These are phyloP conservation scores for Aurelia sp. DNA, from an alignment of 30 jellyfish, hydroid and myxozoan genomes.

Conservation along the genomic window DNA sequence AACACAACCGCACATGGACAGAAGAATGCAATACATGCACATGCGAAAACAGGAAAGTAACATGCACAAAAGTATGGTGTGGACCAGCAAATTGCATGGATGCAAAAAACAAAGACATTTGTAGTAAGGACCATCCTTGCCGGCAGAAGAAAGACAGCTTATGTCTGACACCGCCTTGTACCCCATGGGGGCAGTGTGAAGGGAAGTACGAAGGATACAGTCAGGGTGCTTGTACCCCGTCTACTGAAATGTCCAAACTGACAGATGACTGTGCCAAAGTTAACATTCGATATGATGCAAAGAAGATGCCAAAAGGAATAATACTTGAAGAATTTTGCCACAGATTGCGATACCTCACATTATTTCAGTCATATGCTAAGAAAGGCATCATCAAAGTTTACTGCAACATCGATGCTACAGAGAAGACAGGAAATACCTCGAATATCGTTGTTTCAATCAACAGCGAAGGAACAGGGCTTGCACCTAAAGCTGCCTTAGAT, in stretches of 20 bases:
- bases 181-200: slow-evolving; percentile 84
- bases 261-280: slow-evolving; percentile 86
- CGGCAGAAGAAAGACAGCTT: slow-evolving; percentile 46
- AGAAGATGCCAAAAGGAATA: slow-evolving; percentile 81
- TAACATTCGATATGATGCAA: slow-evolving; percentile 58
- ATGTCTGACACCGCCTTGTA: slow-evolving; percentile 89
- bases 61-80: slow-evolving; percentile 90
- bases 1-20: slow-evolving; percentile 82
- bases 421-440: slow-evolving; percentile 8
- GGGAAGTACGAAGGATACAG: slow-evolving; percentile 50
- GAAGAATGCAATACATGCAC: slow-evolving; percentile 87
- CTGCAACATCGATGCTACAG: slow-evolving; percentile 30
- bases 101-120: slow-evolving; percentile 30
- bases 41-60: slow-evolving; percentile 69
- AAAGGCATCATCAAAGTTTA: slow-evolving; percentile 42
- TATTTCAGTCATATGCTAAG: slow-evolving; percentile 65
- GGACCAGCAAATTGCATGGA: slow-evolving; percentile 85
- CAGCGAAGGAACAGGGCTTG: slow-evolving; percentile 72
- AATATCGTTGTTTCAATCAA: slow-evolving; percentile 61
- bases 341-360: slow-evolving; percentile 65
- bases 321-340: slow-evolving; percentile 77
- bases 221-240: slow-evolving; percentile 67
- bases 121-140: slow-evolving; percentile 73
- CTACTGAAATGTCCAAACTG: slow-evolving; percentile 58
- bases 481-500: slow-evolving; percentile 85